Evolutionary conservation across 2,888 invertebrate species (phyloP).

Genomic region (Hyppa rectilinea): DNA sequence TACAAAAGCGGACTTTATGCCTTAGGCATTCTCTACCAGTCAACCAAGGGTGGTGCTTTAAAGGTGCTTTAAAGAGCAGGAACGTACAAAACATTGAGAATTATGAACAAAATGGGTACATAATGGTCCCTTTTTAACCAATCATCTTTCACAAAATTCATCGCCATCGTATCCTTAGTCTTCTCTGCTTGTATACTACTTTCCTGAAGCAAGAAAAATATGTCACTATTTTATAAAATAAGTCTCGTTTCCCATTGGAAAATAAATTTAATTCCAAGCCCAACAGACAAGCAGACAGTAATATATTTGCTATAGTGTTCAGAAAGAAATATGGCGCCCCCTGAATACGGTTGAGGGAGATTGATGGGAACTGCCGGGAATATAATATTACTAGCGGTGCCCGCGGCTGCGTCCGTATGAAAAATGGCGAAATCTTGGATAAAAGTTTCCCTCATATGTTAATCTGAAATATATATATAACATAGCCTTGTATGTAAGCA

Average conservation of each 20-base stretch:
- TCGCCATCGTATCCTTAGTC: too few species aligned
- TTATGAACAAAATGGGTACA: too few species aligned
- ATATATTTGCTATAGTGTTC: slow-evolving; percentile 41
- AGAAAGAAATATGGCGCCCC: slow-evolving; percentile 25
- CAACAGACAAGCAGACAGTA: slow-evolving; percentile 5
- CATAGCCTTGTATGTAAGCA: neutral
- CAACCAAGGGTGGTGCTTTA: too few species aligned
- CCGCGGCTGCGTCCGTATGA: slow-evolving; percentile 7
- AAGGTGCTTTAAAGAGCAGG: too few species aligned
- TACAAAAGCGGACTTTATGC: too few species aligned
- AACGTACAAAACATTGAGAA: too few species aligned
- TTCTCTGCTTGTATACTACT: too few species aligned
- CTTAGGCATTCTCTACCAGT: too few species aligned
- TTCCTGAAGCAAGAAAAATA: too few species aligned
- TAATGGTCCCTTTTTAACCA: too few species aligned
- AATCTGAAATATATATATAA: neutral
- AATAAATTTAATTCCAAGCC: slow-evolving; percentile 11
- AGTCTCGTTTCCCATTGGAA: neutral
- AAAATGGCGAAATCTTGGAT: slow-evolving; percentile 25
- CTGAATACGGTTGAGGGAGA: slow-evolving; percentile 17
- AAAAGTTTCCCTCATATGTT: neutral
- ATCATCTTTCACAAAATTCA: too few species aligned
- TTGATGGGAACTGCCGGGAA: slow-evolving; percentile 38
- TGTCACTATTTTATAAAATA: neutral
- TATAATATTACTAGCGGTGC: slow-evolving; percentile 34